phyloP scores from a whole-genome alignment of 1,140 invertebrate genomes.

The Drosophila willistoni region DNA sequence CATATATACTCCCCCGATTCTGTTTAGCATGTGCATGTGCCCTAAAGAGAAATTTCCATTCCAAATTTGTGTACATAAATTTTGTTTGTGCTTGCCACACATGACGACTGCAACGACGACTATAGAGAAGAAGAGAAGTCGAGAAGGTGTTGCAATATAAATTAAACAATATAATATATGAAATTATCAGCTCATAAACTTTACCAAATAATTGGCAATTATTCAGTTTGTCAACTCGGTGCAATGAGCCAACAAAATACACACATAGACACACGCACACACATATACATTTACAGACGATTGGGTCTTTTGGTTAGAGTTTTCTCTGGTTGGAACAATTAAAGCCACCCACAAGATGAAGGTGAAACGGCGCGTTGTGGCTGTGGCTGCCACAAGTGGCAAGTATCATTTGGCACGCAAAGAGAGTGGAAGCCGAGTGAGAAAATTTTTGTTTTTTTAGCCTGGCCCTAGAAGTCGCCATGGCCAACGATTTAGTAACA shows the following conservation, averaged over 20 bases:
- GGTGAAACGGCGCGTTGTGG: too few relatives aligned
- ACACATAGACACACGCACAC: constrained; percentile 30
- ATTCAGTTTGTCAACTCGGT: constrained; percentile 75
- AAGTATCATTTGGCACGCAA: constrained; percentile 80
- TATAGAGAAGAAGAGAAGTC: neutral
- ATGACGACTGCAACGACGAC: neutral
- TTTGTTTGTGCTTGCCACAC: constrained; percentile 18
- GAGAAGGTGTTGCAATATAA: constrained; percentile 40
- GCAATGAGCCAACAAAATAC: constrained; percentile 18
- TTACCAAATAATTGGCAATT: constrained; percentile 78
- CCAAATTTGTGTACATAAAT: constrained; percentile 45
- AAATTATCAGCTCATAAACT: constrained; percentile 78
- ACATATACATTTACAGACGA: constrained; percentile 25
- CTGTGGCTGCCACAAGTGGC: constrained; percentile 30
- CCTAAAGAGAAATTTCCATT: constrained; percentile 36
- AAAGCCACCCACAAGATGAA: constrained; percentile 42
- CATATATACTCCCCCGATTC: constrained; percentile 35
- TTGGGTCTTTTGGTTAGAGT: constrained; percentile 10
- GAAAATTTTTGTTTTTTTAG: constrained; percentile 54
- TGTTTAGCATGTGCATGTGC: constrained; percentile 70
- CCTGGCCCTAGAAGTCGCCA: constrained; percentile 32
- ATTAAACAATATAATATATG: constrained; percentile 68
- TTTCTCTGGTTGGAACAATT: constrained; percentile 48
- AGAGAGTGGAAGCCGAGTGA: constrained; percentile 61
- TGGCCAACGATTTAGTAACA: constrained; percentile 62